A percentile compares a stretch with the other conserved stretches of the same genome.
These are phyloP conservation scores for Ellobius talpinus DNA, from an alignment of 2,113 vertebrate species.

Conservation along the genomic window DNA sequence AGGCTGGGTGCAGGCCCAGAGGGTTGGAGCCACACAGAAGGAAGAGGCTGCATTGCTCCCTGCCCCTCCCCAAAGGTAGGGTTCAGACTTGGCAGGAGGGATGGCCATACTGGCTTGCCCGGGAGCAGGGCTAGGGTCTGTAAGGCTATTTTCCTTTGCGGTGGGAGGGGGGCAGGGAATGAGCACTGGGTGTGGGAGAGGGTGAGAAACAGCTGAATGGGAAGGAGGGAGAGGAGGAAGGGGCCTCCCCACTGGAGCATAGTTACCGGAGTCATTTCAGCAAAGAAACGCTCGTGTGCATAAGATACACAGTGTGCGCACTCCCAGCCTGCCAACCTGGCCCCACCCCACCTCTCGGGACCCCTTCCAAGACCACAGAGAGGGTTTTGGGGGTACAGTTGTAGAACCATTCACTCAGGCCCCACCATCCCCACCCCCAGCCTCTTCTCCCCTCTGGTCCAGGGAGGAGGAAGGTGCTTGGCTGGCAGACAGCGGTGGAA, in stretches of 20 bases:
- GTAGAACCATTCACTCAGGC: slow-evolving; percentile 75
- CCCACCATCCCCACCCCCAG: slow-evolving; percentile 25
- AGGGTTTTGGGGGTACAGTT: slow-evolving; percentile 64
- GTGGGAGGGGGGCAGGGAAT: slow-evolving; percentile 67
- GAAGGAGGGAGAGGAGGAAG: slow-evolving; percentile 73
- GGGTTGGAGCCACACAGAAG: slow-evolving; percentile 64
- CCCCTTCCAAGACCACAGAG: slow-evolving; percentile 56
- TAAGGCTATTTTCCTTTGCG: slow-evolving; percentile 87
- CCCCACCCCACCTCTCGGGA: slow-evolving; percentile 57
- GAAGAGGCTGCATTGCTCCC: slow-evolving; percentile 72
- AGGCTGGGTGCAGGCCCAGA: slow-evolving; percentile 49
- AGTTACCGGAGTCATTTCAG: slow-evolving; percentile 80
- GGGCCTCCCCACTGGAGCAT: slow-evolving; percentile 65
- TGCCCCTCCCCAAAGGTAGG: slow-evolving; percentile 69
- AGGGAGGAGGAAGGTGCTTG: slow-evolving; percentile 72
- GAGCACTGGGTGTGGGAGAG: slow-evolving; percentile 53
- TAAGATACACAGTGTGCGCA: slow-evolving; percentile 79
- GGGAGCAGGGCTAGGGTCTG: slow-evolving; percentile 79
- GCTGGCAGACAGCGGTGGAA: slow-evolving; percentile 80
- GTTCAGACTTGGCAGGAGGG: slow-evolving; percentile 62
- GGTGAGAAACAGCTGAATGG: slow-evolving; percentile 56
- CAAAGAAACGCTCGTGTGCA: slow-evolving; percentile 79
- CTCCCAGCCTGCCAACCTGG: slow-evolving; percentile 59
- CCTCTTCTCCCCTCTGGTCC: slow-evolving; percentile 73
- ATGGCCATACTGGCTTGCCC: slow-evolving; percentile 50